phyloP scores from a whole-genome alignment of 2,113 vertebrate species.

The Silurus asotus region DNA sequence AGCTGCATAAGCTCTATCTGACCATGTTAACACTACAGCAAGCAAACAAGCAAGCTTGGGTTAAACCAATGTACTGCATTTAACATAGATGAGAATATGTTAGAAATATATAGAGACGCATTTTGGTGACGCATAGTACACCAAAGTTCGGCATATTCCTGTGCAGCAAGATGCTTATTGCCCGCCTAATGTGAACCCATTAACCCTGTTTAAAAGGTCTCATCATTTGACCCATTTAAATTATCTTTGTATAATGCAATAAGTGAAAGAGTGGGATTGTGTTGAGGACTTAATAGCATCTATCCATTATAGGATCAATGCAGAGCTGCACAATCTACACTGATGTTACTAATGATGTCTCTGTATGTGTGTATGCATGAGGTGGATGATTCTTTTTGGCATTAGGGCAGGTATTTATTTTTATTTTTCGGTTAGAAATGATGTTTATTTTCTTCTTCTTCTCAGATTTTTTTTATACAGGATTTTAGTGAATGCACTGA shows the following conservation, averaged over 20 bases:
- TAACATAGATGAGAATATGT: neutral
- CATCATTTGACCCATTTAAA: neutral
- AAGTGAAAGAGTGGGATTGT: constrained; percentile 8
- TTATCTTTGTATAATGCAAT: neutral
- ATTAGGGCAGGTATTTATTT: neutral
- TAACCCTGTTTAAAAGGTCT: neutral
- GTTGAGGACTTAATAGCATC: constrained; percentile 9
- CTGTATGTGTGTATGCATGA: neutral
- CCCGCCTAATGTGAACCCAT: neutral
- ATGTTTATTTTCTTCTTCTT: constrained; percentile 8
- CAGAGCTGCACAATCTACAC: neutral
- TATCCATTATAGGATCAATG: constrained; percentile 9
- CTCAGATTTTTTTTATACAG: neutral
- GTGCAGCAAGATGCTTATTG: too few relatives aligned
- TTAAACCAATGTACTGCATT: neutral
- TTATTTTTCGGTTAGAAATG: constrained; percentile 5
- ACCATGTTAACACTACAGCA: too few relatives aligned
- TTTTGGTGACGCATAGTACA: neutral
- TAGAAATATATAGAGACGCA: constrained; percentile 6
- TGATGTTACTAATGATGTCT: neutral
- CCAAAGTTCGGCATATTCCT: neutral
- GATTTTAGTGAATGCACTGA: constrained; percentile 3
- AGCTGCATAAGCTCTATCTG: neutral
- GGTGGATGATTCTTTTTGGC: neutral
- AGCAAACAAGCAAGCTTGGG: neutral